Conservation (phyloP, 2,113 vertebrate species). For the Erpornis zantholeuca region DNA sequence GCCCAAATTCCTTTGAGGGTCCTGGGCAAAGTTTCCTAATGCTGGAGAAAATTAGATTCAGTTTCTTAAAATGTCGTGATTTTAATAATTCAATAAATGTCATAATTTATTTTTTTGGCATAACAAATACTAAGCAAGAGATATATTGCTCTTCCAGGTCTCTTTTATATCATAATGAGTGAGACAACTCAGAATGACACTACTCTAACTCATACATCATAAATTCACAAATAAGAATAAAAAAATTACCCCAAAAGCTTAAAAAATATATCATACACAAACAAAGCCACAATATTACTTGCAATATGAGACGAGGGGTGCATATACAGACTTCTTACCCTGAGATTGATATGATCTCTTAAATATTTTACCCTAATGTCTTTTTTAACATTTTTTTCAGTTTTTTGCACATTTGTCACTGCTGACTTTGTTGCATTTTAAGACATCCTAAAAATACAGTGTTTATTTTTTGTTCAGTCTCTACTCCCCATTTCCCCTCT, state of each 20-base stretch:
- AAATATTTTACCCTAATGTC: constrained; percentile 44
- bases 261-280: background rate
- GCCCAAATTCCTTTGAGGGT: background rate
- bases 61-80: background rate
- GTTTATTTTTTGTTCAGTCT: background rate
- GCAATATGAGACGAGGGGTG: background rate
- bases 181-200: background rate
- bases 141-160: background rate
- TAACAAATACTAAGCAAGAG: background rate
- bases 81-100: constrained; percentile 16
- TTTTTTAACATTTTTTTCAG: background rate
- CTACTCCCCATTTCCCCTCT: background rate
- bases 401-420: background rate
- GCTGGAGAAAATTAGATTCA: background rate
- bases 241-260: background rate
- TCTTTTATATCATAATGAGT: background rate
- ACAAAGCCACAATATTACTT: background rate
- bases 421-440: background rate
- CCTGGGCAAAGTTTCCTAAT: background rate
- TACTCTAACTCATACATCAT: background rate
- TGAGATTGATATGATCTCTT: constrained; percentile 1
- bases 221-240: background rate
- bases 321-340: constrained; percentile 1
- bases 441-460: background rate
- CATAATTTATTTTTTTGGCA: background rate